Percentiles rank a stretch among this genome's conserved stretches.
phyloP scores from a whole-genome alignment of 2,797 vertebrate species.

The Salmo trutta region DNA sequence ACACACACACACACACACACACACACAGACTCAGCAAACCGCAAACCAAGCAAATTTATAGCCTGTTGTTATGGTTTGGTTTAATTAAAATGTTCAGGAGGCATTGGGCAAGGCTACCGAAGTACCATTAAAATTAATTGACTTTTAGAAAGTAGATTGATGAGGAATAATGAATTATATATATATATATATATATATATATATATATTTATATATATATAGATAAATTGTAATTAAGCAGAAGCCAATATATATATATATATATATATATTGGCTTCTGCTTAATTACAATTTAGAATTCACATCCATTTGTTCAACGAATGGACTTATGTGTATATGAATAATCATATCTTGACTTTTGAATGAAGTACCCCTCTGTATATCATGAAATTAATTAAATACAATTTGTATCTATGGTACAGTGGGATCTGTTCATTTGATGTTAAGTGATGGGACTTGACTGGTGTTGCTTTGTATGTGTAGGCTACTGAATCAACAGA shows the following conservation, averaged over 20 bases:
- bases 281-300: conserved; percentile 62
- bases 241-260: conserved; percentile 34
- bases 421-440: neutral
- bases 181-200: no score
- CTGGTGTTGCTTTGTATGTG: no score
- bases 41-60: conserved; percentile 55
- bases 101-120: conserved; percentile 60
- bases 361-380: neutral
- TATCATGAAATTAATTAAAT: neutral
- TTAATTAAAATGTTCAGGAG: conserved; percentile 79
- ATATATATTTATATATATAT: no score
- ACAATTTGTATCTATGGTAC: neutral
- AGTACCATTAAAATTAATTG: conserved; percentile 77
- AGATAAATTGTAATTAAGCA: no score
- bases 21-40: neutral
- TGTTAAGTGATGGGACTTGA: neutral
- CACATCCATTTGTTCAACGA: conserved; percentile 27
- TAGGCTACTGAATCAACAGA: neutral
- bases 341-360: conserved; percentile 24
- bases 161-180: conserved; percentile 63
- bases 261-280: conserved; percentile 42
- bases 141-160: conserved; percentile 63
- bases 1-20: no score
- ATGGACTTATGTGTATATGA: conserved; percentile 36
- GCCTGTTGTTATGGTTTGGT: conserved; percentile 67